Evolutionary conservation across 2,113 vertebrate genomes (phyloP).

Genomic region (Paradisaea rubra): DNA sequence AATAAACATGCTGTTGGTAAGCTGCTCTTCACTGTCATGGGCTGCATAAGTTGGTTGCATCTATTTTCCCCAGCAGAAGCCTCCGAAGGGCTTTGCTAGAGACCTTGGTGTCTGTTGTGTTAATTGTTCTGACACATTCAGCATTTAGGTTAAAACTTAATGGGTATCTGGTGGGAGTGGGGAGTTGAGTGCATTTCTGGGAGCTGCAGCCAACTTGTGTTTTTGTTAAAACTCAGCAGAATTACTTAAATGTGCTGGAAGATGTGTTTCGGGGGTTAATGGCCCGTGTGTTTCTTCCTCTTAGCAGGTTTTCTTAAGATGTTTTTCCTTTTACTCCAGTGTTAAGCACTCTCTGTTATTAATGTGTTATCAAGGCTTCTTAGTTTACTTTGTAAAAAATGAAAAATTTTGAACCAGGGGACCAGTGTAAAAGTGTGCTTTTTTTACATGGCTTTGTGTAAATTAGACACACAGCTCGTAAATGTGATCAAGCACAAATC

Average conservation of each 20-base stretch:
- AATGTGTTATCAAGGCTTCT: neutral
- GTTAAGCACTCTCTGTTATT: neutral
- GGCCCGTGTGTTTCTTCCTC: constrained; percentile 10
- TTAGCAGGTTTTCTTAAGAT: neutral
- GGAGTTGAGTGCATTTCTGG: neutral
- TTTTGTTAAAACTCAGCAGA: constrained; percentile 52
- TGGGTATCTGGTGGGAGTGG: constrained; percentile 9
- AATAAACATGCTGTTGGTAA: neutral
- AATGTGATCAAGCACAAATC: neutral
- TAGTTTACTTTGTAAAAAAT: constrained; percentile 2
- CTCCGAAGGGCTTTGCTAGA: neutral
- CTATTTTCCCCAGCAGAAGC: neutral
- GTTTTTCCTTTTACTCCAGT: neutral
- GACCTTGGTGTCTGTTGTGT: constrained; percentile 16
- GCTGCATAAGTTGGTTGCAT: neutral
- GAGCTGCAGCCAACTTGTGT: neutral
- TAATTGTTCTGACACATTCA: constrained; percentile 29
- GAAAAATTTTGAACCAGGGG: neutral
- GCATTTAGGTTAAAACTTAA: constrained; percentile 11
- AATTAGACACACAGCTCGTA: neutral
- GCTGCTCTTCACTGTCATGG: neutral
- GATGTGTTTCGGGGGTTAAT: constrained; percentile 21
- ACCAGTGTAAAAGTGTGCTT: neutral
- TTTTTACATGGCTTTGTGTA: neutral
- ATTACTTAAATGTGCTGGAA: constrained; percentile 38